Evolutionary conservation across 2,888 invertebrate genomes (phyloP).

Genomic region (Eristalinus sepulchralis): DNA sequence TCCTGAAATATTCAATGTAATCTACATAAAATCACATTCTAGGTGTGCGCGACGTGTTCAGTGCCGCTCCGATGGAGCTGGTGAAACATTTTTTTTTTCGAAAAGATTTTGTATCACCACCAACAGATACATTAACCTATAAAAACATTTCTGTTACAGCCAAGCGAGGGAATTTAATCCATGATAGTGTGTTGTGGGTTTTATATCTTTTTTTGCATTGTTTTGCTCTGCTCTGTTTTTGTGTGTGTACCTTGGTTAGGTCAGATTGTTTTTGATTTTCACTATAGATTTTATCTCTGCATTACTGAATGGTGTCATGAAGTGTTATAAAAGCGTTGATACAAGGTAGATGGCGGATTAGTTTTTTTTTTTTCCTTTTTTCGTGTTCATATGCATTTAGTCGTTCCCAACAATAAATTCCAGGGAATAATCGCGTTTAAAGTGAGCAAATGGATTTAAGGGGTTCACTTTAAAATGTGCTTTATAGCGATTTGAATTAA

Average conservation of each 20-base stretch:
- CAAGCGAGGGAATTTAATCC: conserved; percentile 3
- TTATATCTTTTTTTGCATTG: not conserved
- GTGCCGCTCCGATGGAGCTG: not conserved
- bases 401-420: not conserved
- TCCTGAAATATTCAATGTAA: conserved; percentile 65
- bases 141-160: conserved; percentile 22
- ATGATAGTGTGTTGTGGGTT: not conserved
- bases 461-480: not conserved
- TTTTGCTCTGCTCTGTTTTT: not conserved
- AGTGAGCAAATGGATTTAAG: not conserved
- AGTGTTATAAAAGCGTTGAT: not conserved
- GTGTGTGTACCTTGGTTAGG: not conserved
- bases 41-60: conserved; percentile 13
- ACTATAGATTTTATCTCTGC: not conserved
- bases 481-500: not conserved
- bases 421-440: not conserved
- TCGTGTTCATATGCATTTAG: not conserved
- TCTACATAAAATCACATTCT: conserved; percentile 64
- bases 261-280: not conserved
- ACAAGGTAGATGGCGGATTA: not conserved
- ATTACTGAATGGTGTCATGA: not conserved
- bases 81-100: not conserved
- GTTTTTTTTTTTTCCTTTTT: too few species aligned
- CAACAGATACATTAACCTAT: conserved; percentile 36
- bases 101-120: conserved; percentile 11